Base-by-base conservation (phyloP, 2,797 vertebrate species). In the Siniperca undulata region DNA sequence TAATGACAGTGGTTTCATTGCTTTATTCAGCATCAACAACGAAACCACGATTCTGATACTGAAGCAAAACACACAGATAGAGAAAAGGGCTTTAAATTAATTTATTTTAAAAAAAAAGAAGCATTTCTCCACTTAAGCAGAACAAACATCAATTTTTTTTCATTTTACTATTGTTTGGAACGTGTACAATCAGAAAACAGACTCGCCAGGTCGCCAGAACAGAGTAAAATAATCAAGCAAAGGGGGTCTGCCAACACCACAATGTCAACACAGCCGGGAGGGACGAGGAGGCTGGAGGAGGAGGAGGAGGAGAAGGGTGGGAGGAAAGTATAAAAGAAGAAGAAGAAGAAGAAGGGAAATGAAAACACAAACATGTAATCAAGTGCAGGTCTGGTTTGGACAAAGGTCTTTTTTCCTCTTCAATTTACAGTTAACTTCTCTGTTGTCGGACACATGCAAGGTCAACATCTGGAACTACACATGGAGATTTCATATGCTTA, bases 331-430 rank as follows among this genome's bases (percentile, higher is more conserved):
- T 36, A 62, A 46, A 64, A 62, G n/a, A 58, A 38, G 27, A 48
- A 50, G 24, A 50, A 61, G 22, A 27, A 42, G 22, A 5, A 46
- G 16, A 27, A 62, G 72, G 74, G 56, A 68, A 79, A 87, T 81
- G 65, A 89, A 89, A 88, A 88, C 90, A 94, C 90, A 93, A 96
- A 95, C 93, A 94, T 96, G 85, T 92, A 86, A 92, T 93, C 92
- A 95, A 97, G 96, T 96, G 97, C 97, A 96, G 97, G 95, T 96
- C 93, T 93, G 95, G 93, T 91, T 90, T 80, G 87, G 85, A 89
- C 78, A 80, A 90, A 91, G 80, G 69, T 69, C 50, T 76, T 74
- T 44, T 42, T 42, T 62, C 86, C 83, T 50, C 88, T 88, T 94
- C 95, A 92, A 92, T 94, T 90, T 93, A 96, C 94, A 94, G 92